phyloP scores from a whole-genome alignment of 1,140 invertebrate species.

The Drosophila simulans region DNA sequence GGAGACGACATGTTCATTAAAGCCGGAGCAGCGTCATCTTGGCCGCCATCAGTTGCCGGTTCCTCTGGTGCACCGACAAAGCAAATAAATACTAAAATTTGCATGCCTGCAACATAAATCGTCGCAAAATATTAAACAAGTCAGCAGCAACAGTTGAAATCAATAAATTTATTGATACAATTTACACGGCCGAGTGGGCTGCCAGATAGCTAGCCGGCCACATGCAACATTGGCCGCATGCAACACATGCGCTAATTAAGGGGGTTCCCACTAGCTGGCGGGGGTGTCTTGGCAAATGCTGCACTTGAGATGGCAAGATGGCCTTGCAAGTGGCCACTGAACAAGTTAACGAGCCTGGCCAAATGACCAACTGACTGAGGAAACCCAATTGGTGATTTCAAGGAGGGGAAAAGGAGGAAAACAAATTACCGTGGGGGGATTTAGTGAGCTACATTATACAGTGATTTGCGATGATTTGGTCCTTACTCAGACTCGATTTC shows the following conservation, averaged over 20 bases:
- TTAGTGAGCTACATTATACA: conserved; percentile 3
- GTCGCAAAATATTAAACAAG: conserved; percentile 82
- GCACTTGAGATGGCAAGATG: conserved; percentile 37
- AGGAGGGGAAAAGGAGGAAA: neutral
- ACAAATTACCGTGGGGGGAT: conserved; percentile 24
- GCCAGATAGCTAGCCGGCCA: conserved; percentile 32
- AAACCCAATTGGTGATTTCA: conserved; percentile 23
- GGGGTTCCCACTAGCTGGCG: conserved; percentile 33
- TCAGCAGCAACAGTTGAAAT: conserved; percentile 83
- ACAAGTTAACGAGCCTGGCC: conserved; percentile 54
- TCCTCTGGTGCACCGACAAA: conserved; percentile 49
- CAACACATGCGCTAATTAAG: conserved; percentile 72
- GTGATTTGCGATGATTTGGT: conserved; percentile 44
- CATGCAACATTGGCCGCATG: conserved; percentile 54
- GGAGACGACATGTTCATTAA: conserved; percentile 75
- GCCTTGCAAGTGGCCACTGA: conserved; percentile 43
- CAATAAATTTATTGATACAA: conserved; percentile 83
- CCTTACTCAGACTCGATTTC: conserved; percentile 21
- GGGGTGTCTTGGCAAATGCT: conserved; percentile 28
- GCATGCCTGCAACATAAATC: conserved; percentile 79
- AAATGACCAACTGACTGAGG: conserved; percentile 50
- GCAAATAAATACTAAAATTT: conserved; percentile 75
- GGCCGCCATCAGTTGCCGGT: conserved; percentile 9
- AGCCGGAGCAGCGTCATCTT: conserved; percentile 39
- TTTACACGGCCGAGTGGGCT: conserved; percentile 60